These are phyloP conservation scores for Panagrolaimus sp. DNA, from an alignment of 1,140 invertebrate genomes.

Conservation along the genomic window DNA sequence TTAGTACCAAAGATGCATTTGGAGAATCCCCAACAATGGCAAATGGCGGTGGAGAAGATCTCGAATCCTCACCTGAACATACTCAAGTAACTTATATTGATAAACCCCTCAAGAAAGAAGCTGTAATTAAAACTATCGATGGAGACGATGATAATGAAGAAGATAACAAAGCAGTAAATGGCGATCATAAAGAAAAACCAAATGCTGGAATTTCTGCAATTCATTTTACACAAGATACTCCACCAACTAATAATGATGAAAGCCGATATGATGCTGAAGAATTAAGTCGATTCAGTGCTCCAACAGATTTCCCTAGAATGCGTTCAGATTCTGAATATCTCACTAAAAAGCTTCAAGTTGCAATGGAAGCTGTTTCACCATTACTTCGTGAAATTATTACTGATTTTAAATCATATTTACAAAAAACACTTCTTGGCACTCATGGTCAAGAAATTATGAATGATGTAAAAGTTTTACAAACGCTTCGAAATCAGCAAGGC, in stretches of 20 bases:
- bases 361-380: slow-evolving; percentile 87
- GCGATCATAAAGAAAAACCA: too few relatives aligned
- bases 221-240: slow-evolving; percentile 18
- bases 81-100: slow-evolving; percentile 6
- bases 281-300: slow-evolving; percentile 26
- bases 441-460: slow-evolving; percentile 97
- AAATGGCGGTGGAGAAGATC: background rate
- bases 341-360: slow-evolving; percentile 77
- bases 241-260: slow-evolving; percentile 16
- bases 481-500: slow-evolving; percentile 78
- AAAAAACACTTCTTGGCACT: slow-evolving; percentile 93
- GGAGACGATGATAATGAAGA: background rate
- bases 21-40: slow-evolving; percentile 15
- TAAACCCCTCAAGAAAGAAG: background rate
- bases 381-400: slow-evolving; percentile 93
- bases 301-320: slow-evolving; percentile 15
- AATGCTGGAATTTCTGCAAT: slow-evolving; percentile 36
- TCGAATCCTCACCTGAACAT: background rate
- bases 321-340: slow-evolving; percentile 54
- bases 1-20: background rate
- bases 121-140: background rate
- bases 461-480: slow-evolving; percentile 90
- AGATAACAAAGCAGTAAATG: background rate
- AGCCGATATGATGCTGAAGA: slow-evolving; percentile 38
- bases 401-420: slow-evolving; percentile 94